Evolutionary conservation across 1,140 invertebrate genomes (phyloP), one percentile per base, ranked within the genome.

Genomic region (Trachelipus rathkii): DNA sequence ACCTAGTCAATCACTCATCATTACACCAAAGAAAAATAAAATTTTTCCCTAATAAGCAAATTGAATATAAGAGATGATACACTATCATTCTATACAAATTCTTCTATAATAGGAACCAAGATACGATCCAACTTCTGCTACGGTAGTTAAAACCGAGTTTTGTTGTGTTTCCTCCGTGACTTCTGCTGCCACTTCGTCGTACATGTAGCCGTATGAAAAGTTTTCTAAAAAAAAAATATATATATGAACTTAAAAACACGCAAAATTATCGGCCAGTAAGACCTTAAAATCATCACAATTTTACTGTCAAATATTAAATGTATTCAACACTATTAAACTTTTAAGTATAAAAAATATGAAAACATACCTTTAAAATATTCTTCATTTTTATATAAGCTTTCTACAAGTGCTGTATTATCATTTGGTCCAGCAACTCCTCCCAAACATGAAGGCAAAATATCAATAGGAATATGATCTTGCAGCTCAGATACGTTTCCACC

Each of bases 351-450:
- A 33, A 33, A 33, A 33, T 33, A 33, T 33, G 33, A 60, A 3
- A 60, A 76, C 23, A 43, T 33, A 50, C 74, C 74, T 71, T 15
- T 33, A 50, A 45, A 76, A 44, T 76, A 76, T 2, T 50, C 10
- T 19, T 76, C 74, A 33, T 76, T 45, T 21, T 71, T 15, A 10
- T 66, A 45, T 24, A 76, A 66, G 19, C 44, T 19, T 19, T 45
- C 15, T 8, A 76, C 44, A 15, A 76, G 74, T 19, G 23, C 24
- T 5, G 74, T 3, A 43, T 76, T 76, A 44, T 76, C 74, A 44
- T 70, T 10, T 9, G 67, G 68, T 21, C 50, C 21, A 0, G 21
- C 67, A 10, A 44, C n/a, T 19, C 74, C 74, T 19, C 74, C 74
- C 13, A 76, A 53, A 19, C 46, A 66, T 10, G 6, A 21, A 10